These are phyloP conservation scores for Meriones psammophilus DNA, from an alignment of 2,797 vertebrate genomes.

Conservation along the genomic window DNA sequence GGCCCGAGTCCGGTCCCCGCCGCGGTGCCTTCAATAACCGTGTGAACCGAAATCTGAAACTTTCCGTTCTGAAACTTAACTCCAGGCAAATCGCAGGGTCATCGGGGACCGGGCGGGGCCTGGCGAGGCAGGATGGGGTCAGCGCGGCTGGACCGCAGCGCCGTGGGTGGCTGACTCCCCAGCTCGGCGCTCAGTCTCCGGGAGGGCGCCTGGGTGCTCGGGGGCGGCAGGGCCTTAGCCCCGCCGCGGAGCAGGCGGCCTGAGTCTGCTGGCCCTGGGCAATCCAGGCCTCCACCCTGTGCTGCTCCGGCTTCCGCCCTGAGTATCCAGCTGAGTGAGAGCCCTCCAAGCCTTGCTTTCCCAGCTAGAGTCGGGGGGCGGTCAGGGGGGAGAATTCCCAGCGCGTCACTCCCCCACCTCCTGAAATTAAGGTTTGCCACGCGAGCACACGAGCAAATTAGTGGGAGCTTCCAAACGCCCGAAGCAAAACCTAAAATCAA, in stretches of 20 bases:
- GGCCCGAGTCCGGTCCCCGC: neutral
- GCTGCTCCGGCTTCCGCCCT: fast-evolving
- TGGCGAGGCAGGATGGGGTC: slow-evolving; percentile 5
- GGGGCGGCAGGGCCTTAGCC: neutral
- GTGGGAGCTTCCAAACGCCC: slow-evolving; percentile 19
- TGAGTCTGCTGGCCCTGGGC: neutral
- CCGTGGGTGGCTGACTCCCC: neutral
- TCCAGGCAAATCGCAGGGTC: slow-evolving; percentile 54
- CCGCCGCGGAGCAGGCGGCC: neutral
- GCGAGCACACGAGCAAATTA: slow-evolving; percentile 60
- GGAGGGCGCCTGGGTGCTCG: neutral
- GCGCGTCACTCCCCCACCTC: neutral
- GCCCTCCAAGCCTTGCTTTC: neutral
- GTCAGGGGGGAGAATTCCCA: neutral
- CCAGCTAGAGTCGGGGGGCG: neutral
- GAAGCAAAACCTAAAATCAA: slow-evolving; percentile 42
- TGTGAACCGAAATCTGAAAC: slow-evolving; percentile 83
- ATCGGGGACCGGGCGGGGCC: neutral
- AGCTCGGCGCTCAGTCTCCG: neutral
- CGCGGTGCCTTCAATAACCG: slow-evolving; percentile 49
- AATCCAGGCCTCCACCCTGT: neutral
- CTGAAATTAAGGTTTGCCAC: slow-evolving; percentile 44
- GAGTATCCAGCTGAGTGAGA: neutral
- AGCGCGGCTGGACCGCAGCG: neutral
- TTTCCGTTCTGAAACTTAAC: slow-evolving; percentile 78